Evolutionary conservation across 2,888 invertebrate genomes (phyloP), one percentile per base, ranked within the genome.

Genomic region (Pinctada fucata): DNA sequence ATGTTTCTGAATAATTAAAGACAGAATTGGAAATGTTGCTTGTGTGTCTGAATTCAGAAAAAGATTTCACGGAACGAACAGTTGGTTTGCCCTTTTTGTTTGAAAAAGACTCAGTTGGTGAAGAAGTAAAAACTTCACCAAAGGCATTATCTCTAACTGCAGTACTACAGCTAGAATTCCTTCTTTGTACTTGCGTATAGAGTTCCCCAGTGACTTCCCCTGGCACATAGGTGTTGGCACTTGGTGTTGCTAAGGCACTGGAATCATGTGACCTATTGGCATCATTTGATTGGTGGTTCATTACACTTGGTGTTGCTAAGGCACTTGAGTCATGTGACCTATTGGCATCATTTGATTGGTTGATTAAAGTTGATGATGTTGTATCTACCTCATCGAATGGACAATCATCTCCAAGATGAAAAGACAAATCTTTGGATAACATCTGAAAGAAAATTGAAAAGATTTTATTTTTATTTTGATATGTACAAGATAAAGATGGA

Each of bases 141-240:
- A 58, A 10, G 13, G 8, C 13, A 13, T 58, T 13, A 13, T 10
- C 1, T 1, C 58, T 58, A 10, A 13, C 8, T 6, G 58, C 6
- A 13, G 58, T 1, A 58, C 58, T 58, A 58, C 58, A 58, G 58
- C 66, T 75, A 8, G 72, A 52, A 82, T 76, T 80, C 31, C 70
- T 71, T 74, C 81, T 84, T 71, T 78, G 79, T 13, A 86, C 84
- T 73, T 84, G 83, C 6, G 86, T 83, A 72, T 86, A 86, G n/a
- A 86, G 77, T 78, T 81, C 85, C 58, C 85, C 83, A 68, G 83
- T 82, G 48, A 80, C 49, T 31, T 80, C 77, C 63, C 80, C 80
- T 70, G 64, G 76, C 3, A 79, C 70, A n/a, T 71, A 65, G 4
- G 73, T 64, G 45, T 72, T 65, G 31, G 63, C 3, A 45, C 3